phyloP scores from a whole-genome alignment of 2,888 invertebrate genomes.

The Aspidiotus rigidus region DNA sequence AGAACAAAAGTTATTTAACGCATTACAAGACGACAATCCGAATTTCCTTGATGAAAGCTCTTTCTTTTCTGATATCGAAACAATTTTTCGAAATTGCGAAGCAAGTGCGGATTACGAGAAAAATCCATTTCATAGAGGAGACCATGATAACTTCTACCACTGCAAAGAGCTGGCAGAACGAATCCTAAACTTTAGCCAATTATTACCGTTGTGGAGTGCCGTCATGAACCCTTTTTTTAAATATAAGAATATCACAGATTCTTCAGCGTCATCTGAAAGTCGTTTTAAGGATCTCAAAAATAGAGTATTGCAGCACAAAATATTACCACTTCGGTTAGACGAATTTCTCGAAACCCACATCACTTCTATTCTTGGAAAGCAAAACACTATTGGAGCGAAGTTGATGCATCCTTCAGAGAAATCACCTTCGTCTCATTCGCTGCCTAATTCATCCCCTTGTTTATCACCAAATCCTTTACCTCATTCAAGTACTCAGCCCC shows the following conservation, averaged over 20 bases:
- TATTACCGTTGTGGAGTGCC: not conserved
- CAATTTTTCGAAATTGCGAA: no score
- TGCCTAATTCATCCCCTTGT: no score
- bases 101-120: no score
- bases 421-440: no score
- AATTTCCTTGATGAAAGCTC: not conserved
- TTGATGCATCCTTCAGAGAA: no score
- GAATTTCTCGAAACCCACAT: not conserved
- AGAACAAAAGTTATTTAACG: no score
- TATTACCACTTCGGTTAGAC: not conserved
- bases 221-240: not conserved
- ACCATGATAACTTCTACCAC: not conserved
- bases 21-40: slow-evolving; percentile 10
- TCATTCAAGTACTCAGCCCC: no score
- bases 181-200: not conserved
- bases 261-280: not conserved
- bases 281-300: not conserved
- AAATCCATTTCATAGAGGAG: no score
- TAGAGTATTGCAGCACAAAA: not conserved
- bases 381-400: no score
- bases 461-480: no score
- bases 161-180: not conserved
- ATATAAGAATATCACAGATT: not conserved
- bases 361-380: no score
- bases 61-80: no score